Evolutionary conservation across 2,113 vertebrate species (phyloP), one percentile per base, ranked within the genome.

Genomic region (Orientallactaga bullata): DNA sequence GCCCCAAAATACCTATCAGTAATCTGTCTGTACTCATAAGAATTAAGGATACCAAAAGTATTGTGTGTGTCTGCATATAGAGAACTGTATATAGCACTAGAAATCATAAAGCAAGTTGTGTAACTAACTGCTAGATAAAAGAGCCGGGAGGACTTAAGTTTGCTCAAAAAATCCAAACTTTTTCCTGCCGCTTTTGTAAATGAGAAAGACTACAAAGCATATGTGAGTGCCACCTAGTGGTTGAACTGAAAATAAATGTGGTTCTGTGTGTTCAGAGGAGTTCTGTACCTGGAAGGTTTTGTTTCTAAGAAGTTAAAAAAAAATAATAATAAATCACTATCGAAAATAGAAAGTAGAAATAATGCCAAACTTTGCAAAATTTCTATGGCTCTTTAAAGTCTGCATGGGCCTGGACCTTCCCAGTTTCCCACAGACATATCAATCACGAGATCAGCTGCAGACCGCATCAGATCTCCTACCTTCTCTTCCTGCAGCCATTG

Each of bases 401-500:
- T 66, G 35, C 8, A 13, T 17, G 66, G 39, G 39, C 18, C 26
- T 68, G 60, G 18, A 5, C 42, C 42, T 47, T 47, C 42, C 51
- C 66, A 76, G 3, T 10, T 65, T 88, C 21, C 61, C 85, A 81
- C 8, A 37, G 47, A 58, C 28, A 37, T 37, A 55, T 17, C 39
- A 42, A 1, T 13, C 1, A 1, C 60, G 23, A 20, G 7, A 16
- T 5, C 23, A 42, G 39, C n/a, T 35, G 61, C 4, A 9, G 10
- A 15, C 10, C 3, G n/a, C 28, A 30, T 66, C 26, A 0, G 6
- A 18, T 0, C 63, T 73, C 96, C 97, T 85, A 99, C 99, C 99
- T 99, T 98, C 89, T 99, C 99, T 89, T 99, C 99, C 63, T 99
- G 98, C 10, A 99, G 95, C 99, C 99, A 99, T 47, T 99, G 98